These are phyloP conservation scores for Enteromius mattozi DNA, from an alignment of 2,797 vertebrate species.

Conservation along the genomic window DNA sequence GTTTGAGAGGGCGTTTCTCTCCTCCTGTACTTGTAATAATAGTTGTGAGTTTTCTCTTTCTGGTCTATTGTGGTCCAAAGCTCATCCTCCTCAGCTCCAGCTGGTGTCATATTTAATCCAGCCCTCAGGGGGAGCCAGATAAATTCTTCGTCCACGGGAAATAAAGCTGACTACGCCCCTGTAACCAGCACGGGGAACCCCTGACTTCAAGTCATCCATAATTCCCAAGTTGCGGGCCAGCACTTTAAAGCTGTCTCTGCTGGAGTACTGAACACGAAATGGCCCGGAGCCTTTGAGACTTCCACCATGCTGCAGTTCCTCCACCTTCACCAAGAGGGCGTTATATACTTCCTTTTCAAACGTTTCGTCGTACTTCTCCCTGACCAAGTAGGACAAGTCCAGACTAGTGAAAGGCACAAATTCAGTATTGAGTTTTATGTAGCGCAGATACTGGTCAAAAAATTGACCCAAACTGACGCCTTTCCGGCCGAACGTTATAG, in stretches of 20 bases:
- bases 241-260: slow-evolving; percentile 90
- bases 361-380: slow-evolving; percentile 79
- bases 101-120: slow-evolving; percentile 90
- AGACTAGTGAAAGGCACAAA: slow-evolving; percentile 91
- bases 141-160: slow-evolving; percentile 87
- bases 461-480: slow-evolving; percentile 97
- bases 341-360: slow-evolving; percentile 84
- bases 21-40: slow-evolving; percentile 34
- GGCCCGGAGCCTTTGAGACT: slow-evolving; percentile 75
- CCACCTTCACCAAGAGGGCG: slow-evolving; percentile 80
- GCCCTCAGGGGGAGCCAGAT: slow-evolving; percentile 85
- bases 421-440: slow-evolving; percentile 91
- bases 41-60: slow-evolving; percentile 34
- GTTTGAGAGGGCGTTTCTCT: slow-evolving; percentile 73
- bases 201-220: slow-evolving; percentile 97
- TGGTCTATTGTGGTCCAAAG: slow-evolving; percentile 11
- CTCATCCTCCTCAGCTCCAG: slow-evolving; percentile 86
- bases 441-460: slow-evolving; percentile 94
- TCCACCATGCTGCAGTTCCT: slow-evolving; percentile 83
- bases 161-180: slow-evolving; percentile 89
- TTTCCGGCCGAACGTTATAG: slow-evolving; percentile 92
- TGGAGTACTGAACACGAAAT: slow-evolving; percentile 87
- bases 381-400: slow-evolving; percentile 87
- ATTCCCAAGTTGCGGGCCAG: slow-evolving; percentile 88
- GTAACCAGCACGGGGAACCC: slow-evolving; percentile 92